Evolutionary conservation across 2,113 vertebrate genomes (phyloP).

Genomic region (Malurus cyaneus): DNA sequence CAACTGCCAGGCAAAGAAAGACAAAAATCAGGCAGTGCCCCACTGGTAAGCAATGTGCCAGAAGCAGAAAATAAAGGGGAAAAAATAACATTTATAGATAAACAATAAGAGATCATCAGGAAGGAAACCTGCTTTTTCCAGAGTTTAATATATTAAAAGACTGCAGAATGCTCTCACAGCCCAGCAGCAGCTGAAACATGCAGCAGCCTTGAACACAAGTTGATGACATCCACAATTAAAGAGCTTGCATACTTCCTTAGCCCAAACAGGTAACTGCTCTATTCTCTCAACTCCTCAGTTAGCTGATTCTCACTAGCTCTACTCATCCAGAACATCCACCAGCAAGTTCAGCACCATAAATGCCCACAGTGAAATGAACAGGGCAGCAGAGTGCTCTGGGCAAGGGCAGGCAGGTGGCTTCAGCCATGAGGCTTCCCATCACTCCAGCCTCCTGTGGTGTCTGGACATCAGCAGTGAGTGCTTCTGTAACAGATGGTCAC

Average conservation of each 20-base stretch:
- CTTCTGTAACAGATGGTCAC: background rate
- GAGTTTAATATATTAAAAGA: background rate
- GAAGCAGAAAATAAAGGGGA: background rate
- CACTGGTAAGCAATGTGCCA: background rate
- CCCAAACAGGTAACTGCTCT: background rate
- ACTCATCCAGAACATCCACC: background rate
- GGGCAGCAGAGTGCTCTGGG: background rate
- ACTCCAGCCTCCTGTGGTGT: background rate
- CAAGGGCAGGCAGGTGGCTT: background rate
- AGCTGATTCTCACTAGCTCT: background rate
- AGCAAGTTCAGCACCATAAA: background rate
- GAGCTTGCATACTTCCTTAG: background rate
- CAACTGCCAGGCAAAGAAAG: background rate
- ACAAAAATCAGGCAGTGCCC: background rate
- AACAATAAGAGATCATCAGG: background rate
- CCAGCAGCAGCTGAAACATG: background rate
- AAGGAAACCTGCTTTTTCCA: constrained; percentile 33
- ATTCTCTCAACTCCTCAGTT: background rate
- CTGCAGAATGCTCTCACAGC: background rate
- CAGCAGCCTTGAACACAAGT: background rate
- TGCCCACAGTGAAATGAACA: background rate
- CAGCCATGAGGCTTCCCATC: background rate
- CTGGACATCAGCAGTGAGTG: background rate
- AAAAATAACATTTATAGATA: constrained; percentile 2
- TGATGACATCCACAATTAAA: background rate